Evolutionary conservation across 2,888 invertebrate genomes (phyloP).

Genomic region (Dicycla oo): DNA sequence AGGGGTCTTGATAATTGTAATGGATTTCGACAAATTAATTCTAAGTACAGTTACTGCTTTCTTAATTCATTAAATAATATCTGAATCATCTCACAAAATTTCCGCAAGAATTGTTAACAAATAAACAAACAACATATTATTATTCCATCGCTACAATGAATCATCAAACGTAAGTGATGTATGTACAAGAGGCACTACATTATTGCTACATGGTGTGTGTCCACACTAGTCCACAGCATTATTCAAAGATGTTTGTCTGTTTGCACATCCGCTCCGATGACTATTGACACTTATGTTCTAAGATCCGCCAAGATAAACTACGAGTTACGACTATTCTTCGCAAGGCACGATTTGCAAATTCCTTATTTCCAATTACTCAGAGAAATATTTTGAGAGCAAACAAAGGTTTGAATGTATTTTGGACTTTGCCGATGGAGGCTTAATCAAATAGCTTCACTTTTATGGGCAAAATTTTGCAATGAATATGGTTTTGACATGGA

Average conservation of each 20-base stretch:
- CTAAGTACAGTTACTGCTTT: neutral
- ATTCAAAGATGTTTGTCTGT: slow-evolving; percentile 64
- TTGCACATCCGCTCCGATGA: slow-evolving; percentile 36
- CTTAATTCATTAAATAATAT: neutral
- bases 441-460: slow-evolving; percentile 13
- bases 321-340: slow-evolving; percentile 13
- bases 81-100: slow-evolving; percentile 5
- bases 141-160: slow-evolving; percentile 3
- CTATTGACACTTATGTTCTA: slow-evolving; percentile 46
- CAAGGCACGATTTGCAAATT: slow-evolving; percentile 19
- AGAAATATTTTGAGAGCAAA: slow-evolving; percentile 42
- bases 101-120: slow-evolving; percentile 23
- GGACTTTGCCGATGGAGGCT: slow-evolving; percentile 5
- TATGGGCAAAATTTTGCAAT: neutral
- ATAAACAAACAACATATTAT: slow-evolving; percentile 1
- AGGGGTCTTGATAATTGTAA: no score
- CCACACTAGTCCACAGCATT: slow-evolving; percentile 42
- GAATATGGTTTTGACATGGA: neutral
- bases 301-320: slow-evolving; percentile 27
- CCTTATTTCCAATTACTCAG: slow-evolving; percentile 12
- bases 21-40: no score
- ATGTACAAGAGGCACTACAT: slow-evolving; percentile 44
- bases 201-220: slow-evolving; percentile 58
- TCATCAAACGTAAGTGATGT: slow-evolving; percentile 36
- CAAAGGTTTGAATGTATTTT: slow-evolving; percentile 26